phyloP scores from a whole-genome alignment of 2,888 invertebrate genomes.

The Neelides folsomi region DNA sequence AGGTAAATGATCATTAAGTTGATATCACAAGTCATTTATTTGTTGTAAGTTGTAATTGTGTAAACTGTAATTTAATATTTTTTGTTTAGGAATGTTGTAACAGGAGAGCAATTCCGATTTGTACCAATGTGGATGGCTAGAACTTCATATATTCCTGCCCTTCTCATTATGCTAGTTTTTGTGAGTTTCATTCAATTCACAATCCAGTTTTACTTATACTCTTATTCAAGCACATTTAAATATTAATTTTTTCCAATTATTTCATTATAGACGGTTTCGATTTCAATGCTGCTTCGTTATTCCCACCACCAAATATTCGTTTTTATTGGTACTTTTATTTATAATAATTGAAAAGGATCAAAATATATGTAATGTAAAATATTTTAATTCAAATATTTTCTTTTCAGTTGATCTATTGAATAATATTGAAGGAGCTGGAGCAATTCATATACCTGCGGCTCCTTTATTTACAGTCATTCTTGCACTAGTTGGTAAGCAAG shows the following conservation, averaged over 20 bases:
- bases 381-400: background rate
- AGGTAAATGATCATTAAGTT: conserved; percentile 48
- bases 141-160: conserved; percentile 86
- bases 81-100: conserved; percentile 89
- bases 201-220: background rate
- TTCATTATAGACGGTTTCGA: conserved; percentile 84
- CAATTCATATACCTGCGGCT: conserved; percentile 95
- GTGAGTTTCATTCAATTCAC: conserved; percentile 64
- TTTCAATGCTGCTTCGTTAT: conserved; percentile 92
- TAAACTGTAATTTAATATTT: conserved; percentile 12
- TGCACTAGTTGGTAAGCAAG: conserved; percentile 86
- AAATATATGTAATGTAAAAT: background rate
- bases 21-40: too few species aligned
- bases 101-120: conserved; percentile 96
- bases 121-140: conserved; percentile 94
- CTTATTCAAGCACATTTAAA: background rate
- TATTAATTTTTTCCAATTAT: conserved; percentile 20
- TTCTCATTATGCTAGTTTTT: conserved; percentile 95
- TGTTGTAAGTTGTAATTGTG: too few species aligned
- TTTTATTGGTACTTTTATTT: conserved; percentile 73
- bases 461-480: conserved; percentile 92
- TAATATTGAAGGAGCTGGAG: conserved; percentile 52
- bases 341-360: background rate
- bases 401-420: conserved; percentile 88
- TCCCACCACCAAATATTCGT: conserved; percentile 99